These are phyloP conservation scores for Chaetodon auriga DNA, from an alignment of 2,113 vertebrate species.

Conservation along the genomic window DNA sequence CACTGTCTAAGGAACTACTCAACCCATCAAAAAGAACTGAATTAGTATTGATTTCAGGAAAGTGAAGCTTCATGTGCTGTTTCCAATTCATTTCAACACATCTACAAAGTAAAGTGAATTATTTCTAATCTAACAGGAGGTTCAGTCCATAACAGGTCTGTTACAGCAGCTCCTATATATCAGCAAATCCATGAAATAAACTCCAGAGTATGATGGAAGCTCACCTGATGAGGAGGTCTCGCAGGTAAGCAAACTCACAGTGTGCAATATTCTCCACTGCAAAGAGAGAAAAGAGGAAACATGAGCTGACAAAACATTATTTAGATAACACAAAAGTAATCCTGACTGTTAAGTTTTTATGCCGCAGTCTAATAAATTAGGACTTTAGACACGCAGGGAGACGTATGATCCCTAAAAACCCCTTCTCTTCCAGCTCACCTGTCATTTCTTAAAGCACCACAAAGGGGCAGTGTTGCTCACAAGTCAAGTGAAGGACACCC, in stretches of 20 bases:
- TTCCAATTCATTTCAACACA: slow-evolving; percentile 41
- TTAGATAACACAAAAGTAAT: neutral
- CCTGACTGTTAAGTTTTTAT: too few relatives aligned
- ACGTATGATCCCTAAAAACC: neutral
- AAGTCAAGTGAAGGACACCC: slow-evolving; percentile 14
- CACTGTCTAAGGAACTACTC: neutral
- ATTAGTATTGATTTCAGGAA: slow-evolving; percentile 46
- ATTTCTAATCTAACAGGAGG: neutral
- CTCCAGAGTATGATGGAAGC: neutral
- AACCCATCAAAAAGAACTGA: slow-evolving; percentile 9
- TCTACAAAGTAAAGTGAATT: slow-evolving; percentile 11
- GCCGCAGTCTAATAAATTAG: neutral
- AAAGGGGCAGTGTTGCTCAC: slow-evolving; percentile 54
- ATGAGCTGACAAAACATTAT: neutral
- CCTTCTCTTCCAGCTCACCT: neutral
- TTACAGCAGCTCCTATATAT: neutral
- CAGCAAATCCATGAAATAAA: neutral
- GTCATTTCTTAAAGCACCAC: slow-evolving; percentile 51
- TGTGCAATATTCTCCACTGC: slow-evolving; percentile 97
- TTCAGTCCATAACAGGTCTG: neutral
- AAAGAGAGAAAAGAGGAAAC: slow-evolving; percentile 43
- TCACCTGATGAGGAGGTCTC: slow-evolving; percentile 98
- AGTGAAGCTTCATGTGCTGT: neutral
- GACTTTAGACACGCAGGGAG: neutral
- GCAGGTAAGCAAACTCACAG: slow-evolving; percentile 97